Base-by-base conservation (phyloP, 2,797 vertebrate genomes). In the Fistularia tabacaria region DNA sequence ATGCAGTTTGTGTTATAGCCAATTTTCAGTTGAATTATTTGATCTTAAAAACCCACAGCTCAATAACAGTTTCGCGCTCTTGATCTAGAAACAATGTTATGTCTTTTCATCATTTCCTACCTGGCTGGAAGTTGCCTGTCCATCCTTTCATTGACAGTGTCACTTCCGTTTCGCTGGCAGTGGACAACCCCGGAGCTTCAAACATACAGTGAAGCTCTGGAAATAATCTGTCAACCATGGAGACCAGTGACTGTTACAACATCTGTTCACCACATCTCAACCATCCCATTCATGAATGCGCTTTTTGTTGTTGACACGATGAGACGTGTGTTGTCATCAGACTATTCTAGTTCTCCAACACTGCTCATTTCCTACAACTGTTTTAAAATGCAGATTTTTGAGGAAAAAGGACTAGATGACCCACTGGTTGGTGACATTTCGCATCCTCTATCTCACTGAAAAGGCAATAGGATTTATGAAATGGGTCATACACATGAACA, bases 221-320 rank as follows among this genome's bases (percentile, higher is more conserved):
- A 84, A 87, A 87, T 81, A 87, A 87, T 84, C 84, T 87, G 88
- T 86, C 88, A 85, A 54, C 57, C 58, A 66, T 10, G 37, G 57
- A 73, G 75, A 72, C 81, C 83, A 64, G 54, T 38, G 60, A 66
- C 72, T 73, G 66, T 13, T 67, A 66, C 76, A 76, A 74, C 77
- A 76, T 86, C 80, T 93, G 91, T 59, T 93, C 93, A 0, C 79
- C 92, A 70, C 93, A 90, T 87, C 85, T 93, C 72, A 89, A 92
- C 79, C 91, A 92, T 82, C 90, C 92, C 54, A 91, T 93, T 86
- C 93, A 92, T 0, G 92, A 93, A 66, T 88, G 91, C 83, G 84
- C 80, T 39, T 90, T 94, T 85, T 85, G 59, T 95, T 94, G 91
- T 93, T 7, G 93, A 92, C 89, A 92, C 92, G 90, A 92, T 88